phyloP scores from a whole-genome alignment of 1,140 invertebrate genomes.

The Brachionus calyciflorus region DNA sequence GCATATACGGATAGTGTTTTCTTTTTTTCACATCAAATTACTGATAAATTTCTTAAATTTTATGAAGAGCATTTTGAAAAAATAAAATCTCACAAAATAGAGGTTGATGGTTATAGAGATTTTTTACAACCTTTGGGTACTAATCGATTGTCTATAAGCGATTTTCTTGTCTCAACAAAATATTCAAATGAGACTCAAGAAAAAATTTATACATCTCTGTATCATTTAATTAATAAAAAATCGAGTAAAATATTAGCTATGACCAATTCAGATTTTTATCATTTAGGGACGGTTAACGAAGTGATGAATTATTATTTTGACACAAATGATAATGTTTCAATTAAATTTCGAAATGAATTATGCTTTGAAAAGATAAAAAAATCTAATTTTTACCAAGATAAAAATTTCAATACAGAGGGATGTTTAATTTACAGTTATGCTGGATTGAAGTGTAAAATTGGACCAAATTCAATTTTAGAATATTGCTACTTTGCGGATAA shows the following conservation, averaged over 20 bases:
- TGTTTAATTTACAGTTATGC: neutral
- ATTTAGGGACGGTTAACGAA: slow-evolving; percentile 62
- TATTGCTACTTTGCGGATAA: neutral
- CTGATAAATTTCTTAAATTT: slow-evolving; percentile 56
- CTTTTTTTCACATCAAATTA: slow-evolving; percentile 59
- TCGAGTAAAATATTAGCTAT: slow-evolving; percentile 57
- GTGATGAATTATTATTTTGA: slow-evolving; percentile 52
- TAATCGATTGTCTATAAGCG: slow-evolving; percentile 50
- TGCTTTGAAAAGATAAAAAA: neutral
- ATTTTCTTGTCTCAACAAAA: neutral
- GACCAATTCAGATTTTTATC: slow-evolving; percentile 61
- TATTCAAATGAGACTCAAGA: slow-evolving; percentile 47
- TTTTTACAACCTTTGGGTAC: slow-evolving; percentile 61
- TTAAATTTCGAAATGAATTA: neutral
- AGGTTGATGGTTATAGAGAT: slow-evolving; percentile 63
- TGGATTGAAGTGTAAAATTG: neutral
- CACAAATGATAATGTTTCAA: slow-evolving; percentile 53
- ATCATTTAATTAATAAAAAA: slow-evolving; percentile 52
- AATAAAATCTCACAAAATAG: slow-evolving; percentile 51
- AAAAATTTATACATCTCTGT: slow-evolving; percentile 53
- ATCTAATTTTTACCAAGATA: neutral
- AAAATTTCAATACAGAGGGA: neutral
- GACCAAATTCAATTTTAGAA: neutral
- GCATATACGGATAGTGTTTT: slow-evolving; percentile 63
- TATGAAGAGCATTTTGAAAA: slow-evolving; percentile 48